Percentiles rank a stretch among this genome's conserved stretches.
phyloP scores from a whole-genome alignment of 2,113 vertebrate genomes.

The Carlito syrichta region DNA sequence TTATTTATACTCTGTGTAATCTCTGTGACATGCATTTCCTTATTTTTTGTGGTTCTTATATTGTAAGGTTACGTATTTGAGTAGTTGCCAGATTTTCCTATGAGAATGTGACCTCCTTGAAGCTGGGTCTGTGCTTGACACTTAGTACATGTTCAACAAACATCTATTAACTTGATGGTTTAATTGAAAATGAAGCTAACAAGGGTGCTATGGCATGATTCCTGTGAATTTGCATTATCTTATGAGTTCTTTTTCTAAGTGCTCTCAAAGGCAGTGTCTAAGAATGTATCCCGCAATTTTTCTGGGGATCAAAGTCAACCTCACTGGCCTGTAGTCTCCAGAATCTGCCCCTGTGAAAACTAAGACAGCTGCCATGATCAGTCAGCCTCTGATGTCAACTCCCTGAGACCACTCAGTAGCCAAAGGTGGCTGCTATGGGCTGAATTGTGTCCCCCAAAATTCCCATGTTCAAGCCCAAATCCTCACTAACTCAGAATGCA shows the following conservation, averaged over 20 bases:
- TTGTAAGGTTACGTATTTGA: background rate
- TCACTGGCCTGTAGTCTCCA: background rate
- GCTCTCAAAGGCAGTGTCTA: background rate
- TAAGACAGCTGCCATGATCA: accelerated
- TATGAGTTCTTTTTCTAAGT: accelerated
- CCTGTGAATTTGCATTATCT: background rate
- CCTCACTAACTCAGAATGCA: background rate
- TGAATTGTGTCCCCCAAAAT: background rate
- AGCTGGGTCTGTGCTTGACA: background rate
- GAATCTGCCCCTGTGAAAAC: background rate
- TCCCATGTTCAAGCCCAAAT: background rate
- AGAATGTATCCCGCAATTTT: accelerated
- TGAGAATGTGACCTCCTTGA: background rate
- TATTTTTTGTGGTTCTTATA: background rate
- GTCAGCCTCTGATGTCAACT: background rate
- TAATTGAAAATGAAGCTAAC: background rate
- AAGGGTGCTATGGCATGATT: background rate
- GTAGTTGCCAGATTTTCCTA: background rate
- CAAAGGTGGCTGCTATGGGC: too few relatives aligned
- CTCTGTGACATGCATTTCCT: accelerated
- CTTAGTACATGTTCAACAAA: background rate
- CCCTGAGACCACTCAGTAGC: background rate
- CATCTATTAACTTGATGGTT: background rate
- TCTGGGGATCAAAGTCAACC: too few relatives aligned
- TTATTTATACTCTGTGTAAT: too few relatives aligned